These are phyloP conservation scores for Diloba caeruleocephala DNA, from an alignment of 2,888 invertebrate species.

Conservation along the genomic window DNA sequence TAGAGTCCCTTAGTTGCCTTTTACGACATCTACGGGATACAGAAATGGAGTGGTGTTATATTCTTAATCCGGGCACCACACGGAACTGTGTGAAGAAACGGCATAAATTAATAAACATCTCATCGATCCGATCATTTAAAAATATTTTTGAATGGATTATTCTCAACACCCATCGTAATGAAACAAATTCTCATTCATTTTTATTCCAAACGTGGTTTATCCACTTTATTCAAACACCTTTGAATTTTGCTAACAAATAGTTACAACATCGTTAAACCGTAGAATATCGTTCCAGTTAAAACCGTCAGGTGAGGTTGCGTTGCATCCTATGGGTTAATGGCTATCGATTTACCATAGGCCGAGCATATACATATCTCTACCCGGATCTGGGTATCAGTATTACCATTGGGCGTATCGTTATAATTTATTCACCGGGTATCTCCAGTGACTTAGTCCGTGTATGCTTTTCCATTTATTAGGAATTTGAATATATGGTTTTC, in stretches of 20 bases:
- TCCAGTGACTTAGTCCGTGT: slow-evolving; percentile 5
- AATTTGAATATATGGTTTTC: background rate
- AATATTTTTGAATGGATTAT: too few relatives aligned
- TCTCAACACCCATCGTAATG: background rate
- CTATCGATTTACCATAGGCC: slow-evolving; percentile 70
- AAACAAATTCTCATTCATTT: background rate
- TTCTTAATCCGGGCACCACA: too few relatives aligned
- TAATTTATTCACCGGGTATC: slow-evolving; percentile 25
- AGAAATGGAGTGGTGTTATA: too few relatives aligned
- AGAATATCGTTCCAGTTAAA: slow-evolving; percentile 35
- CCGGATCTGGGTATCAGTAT: slow-evolving; percentile 27
- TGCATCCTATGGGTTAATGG: slow-evolving; percentile 61
- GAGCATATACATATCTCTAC: slow-evolving; percentile 55
- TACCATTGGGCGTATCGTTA: slow-evolving; percentile 10
- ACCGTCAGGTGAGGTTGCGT: slow-evolving; percentile 40
- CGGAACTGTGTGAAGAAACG: too few relatives aligned
- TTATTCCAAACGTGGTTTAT: background rate
- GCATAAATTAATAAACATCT: too few relatives aligned
- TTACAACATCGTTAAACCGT: slow-evolving; percentile 37
- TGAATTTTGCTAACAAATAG: slow-evolving; percentile 22
- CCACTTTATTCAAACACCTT: slow-evolving; percentile 9
- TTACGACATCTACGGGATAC: too few relatives aligned
- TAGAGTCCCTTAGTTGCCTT: too few relatives aligned
- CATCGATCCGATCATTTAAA: too few relatives aligned
- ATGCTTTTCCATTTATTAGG: slow-evolving; percentile 14